Conservation (phyloP, 30 jellyfish, hydroid and myxozoan genomes). For the Hydra vulgaris region DNA sequence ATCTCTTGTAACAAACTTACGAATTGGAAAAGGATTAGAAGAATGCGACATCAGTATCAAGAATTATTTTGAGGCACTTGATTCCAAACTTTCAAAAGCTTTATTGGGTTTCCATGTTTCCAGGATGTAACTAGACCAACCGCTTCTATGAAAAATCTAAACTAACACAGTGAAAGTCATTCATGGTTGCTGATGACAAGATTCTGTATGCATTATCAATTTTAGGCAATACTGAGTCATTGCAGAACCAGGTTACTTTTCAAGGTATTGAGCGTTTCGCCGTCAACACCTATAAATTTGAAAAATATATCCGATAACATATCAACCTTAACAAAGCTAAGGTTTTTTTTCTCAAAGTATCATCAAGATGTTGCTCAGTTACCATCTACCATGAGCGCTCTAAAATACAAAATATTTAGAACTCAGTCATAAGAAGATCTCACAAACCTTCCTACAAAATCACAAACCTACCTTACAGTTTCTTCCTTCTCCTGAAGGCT, state of each 20-base stretch:
- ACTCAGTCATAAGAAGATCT: neutral
- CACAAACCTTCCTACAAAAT: constrained; percentile 4
- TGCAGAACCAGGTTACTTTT: no score
- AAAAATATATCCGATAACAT: neutral
- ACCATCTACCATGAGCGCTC: no score
- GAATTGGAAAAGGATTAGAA: no score
- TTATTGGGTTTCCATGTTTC: neutral
- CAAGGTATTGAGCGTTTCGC: no score
- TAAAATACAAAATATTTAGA: no score
- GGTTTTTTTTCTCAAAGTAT: neutral
- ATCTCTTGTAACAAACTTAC: no score
- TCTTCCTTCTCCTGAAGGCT: constrained; percentile 6
- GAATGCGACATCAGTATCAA: no score
- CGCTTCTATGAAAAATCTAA: neutral
- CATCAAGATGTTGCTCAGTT: no score
- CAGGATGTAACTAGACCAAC: neutral
- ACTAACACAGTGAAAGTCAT: constrained; percentile 3
- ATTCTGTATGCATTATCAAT: no score
- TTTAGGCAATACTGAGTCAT: no score
- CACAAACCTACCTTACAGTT: no score
- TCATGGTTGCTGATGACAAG: neutral
- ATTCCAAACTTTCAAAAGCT: neutral
- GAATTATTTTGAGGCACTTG: neutral
- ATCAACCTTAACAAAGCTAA: neutral
- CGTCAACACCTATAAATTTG: neutral